These are phyloP conservation scores for Anguilla marmorata DNA, from an alignment of 2,797 vertebrate species.

Conservation along the genomic window DNA sequence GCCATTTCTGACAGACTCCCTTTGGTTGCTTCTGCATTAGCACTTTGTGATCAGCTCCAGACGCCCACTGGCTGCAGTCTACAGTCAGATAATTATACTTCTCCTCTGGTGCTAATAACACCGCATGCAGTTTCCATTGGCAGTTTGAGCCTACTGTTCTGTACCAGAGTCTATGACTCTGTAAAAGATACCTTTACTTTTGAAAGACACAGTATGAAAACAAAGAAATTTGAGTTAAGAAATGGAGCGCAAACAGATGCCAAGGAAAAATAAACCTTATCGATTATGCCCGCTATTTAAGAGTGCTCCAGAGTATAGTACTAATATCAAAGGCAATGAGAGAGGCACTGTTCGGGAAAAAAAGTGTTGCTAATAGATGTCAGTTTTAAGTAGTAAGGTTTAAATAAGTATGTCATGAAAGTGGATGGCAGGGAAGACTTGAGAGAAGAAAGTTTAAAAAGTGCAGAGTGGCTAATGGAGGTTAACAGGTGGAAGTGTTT, in stretches of 20 bases:
- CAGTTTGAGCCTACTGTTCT: not conserved
- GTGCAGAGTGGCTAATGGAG: not conserved
- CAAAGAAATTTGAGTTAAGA: not conserved
- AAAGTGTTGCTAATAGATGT: not conserved
- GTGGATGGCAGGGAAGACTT: not conserved
- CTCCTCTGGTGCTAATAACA: not conserved
- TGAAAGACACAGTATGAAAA: not conserved
- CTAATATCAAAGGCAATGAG: not conserved
- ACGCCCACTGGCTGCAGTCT: not conserved
- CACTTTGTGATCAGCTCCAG: not conserved
- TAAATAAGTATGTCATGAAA: not conserved
- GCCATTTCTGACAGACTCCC: not conserved
- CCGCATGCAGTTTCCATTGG: not conserved
- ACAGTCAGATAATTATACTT: not conserved
- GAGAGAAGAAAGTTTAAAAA: not conserved
- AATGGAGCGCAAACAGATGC: not conserved
- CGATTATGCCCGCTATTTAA: not conserved
- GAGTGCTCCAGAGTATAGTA: not conserved
- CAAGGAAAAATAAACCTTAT: not conserved
- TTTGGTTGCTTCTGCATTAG: not conserved
- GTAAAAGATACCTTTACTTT: not conserved
- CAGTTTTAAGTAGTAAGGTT: not conserved
- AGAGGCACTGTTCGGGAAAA: not conserved
- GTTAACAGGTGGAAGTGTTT: not conserved
- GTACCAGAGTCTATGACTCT: not conserved